Conservation (phyloP, 2,888 invertebrate genomes). For the Aporophyla lueneburgensis region DNA sequence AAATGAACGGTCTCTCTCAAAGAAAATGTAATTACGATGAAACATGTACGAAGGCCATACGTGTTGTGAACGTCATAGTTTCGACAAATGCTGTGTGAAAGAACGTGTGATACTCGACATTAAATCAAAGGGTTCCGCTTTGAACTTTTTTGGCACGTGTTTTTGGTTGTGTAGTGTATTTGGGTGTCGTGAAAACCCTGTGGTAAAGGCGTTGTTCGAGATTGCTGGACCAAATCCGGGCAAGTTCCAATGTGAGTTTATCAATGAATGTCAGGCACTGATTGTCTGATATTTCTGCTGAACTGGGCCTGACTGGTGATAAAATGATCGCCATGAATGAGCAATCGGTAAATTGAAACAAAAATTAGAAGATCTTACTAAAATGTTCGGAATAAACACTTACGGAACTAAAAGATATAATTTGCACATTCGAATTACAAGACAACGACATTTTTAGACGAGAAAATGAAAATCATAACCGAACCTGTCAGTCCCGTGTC, state of each 20-base stretch:
- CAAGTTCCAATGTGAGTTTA: too few relatives aligned
- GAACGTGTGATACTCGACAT: conserved; percentile 50
- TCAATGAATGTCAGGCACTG: too few relatives aligned
- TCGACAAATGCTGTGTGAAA: conserved; percentile 65
- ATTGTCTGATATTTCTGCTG: too few relatives aligned
- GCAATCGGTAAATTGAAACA: too few relatives aligned
- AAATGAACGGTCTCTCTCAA: conserved; percentile 64
- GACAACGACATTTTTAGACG: conserved; percentile 53
- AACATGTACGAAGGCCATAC: conserved; percentile 66
- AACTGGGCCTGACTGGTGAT: too few relatives aligned
- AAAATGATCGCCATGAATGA: too few relatives aligned
- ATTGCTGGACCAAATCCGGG: too few relatives aligned
- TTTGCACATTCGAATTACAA: conserved; percentile 37
- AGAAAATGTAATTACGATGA: conserved; percentile 76
- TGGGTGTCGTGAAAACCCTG: neutral
- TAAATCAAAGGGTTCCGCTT: conserved; percentile 45
- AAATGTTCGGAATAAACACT: neutral
- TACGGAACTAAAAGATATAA: conserved; percentile 7
- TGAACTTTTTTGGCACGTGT: conserved; percentile 26
- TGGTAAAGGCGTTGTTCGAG: too few relatives aligned
- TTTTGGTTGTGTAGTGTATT: conserved; percentile 25
- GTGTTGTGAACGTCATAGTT: conserved; percentile 63
- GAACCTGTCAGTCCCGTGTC: conserved; percentile 67
- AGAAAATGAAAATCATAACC: conserved; percentile 69
- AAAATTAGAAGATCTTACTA: neutral